Base-by-base conservation (phyloP, 2,888 invertebrate genomes). In the Thera obeliscata region DNA sequence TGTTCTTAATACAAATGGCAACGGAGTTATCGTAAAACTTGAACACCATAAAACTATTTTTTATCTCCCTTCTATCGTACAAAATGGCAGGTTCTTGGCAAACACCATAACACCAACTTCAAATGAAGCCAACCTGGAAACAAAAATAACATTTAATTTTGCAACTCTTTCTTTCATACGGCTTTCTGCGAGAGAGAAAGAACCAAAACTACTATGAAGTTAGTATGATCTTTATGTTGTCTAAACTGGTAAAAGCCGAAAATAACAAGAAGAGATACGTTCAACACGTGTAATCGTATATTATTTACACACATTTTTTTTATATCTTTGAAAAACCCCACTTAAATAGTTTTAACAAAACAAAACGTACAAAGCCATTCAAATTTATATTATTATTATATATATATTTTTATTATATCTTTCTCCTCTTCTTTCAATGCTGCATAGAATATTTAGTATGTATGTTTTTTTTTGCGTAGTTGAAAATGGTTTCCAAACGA, bases 1-100 rank as follows among this genome's bases (percentile, higher is more conserved):
- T 87, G 85, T 90, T 88, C 92, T 83, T 90, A 88, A 86, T 86
- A 89, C 82, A 90, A 93, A 91, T 88, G 92, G 94, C 89, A 92
- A 93, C 88, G 83, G 84, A 85, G 88, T 86, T 90, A 87, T 87
- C 86, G 86, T 89, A 85, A 84, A 90, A 92, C 88, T 89, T 92
- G 88, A 93, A 91, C 91, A 94, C 93, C 93, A 93, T 93, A 93
- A 90, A 94, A 93, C 91, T 91, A 93, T 93, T 91, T 93, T 94
- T 93, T 93, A 93, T 94, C 92, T 93, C 91, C 88, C 90, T 92
- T 94, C 89, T 91, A 90, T 92, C 89, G 90, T 88, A 94, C 94
- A 94, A 94, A 93, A 94, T 94, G 94, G 94, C 93, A 94, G 94
- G 91, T 87, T 88, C 90, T 88, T 87, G 87, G 89, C 91, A 90